These are phyloP conservation scores for Amiota minor DNA, from an alignment of 2,888 invertebrate genomes.

Conservation along the genomic window DNA sequence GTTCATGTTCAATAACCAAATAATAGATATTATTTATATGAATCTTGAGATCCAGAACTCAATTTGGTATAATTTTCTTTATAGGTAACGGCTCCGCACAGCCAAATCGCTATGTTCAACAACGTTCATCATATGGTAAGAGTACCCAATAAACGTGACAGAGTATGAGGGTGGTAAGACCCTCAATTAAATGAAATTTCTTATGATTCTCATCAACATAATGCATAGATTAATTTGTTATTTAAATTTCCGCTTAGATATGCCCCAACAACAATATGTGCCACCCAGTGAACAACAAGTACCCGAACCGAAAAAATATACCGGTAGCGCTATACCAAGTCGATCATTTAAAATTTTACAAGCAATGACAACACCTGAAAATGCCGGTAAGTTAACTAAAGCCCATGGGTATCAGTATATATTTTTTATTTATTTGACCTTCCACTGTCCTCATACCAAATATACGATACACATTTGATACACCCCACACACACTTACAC, in stretches of 20 bases:
- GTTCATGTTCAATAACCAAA: constrained; percentile 12
- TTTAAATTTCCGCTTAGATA: constrained; percentile 52
- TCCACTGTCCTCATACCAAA: not conserved
- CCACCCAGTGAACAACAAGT: constrained; percentile 81
- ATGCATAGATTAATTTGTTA: no score
- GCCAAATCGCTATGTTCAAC: constrained; percentile 67
- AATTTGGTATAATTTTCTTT: constrained; percentile 31
- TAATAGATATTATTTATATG: constrained; percentile 14
- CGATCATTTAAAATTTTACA: constrained; percentile 86
- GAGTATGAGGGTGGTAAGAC: not conserved
- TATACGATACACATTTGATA: not conserved
- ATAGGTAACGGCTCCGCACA: constrained; percentile 63
- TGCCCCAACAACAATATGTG: constrained; percentile 72
- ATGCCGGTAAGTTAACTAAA: constrained; percentile 76
- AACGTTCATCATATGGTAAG: constrained; percentile 58
- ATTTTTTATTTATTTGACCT: not conserved
- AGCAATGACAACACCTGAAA: constrained; percentile 83
- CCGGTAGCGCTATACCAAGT: constrained; percentile 86
- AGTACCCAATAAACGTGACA: not conserved
- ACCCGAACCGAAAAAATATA: constrained; percentile 82
- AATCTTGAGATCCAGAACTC: not conserved
- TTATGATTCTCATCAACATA: no score
- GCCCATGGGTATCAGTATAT: constrained; percentile 18
- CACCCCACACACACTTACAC: constrained; percentile 1
- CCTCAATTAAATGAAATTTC: no score